Percentiles rank a stretch among this genome's conserved stretches.
phyloP scores from a whole-genome alignment of 2,113 vertebrate species.

The Xyliphius kryptos region DNA sequence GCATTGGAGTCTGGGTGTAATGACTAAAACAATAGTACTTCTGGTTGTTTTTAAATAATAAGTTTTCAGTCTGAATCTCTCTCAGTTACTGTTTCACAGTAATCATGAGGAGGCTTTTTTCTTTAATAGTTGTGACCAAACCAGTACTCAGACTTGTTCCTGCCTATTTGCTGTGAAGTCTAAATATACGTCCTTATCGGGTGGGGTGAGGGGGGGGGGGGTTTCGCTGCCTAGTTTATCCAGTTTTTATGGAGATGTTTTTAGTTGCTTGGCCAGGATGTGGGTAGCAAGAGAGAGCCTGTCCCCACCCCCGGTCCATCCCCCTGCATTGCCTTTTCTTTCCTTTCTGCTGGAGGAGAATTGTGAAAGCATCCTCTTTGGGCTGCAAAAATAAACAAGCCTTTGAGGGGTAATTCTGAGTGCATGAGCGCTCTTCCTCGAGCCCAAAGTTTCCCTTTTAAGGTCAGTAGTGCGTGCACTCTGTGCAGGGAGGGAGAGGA shows the following conservation, averaged over 20 bases:
- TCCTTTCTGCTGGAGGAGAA: conserved; percentile 29
- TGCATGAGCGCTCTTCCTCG: conserved; percentile 27
- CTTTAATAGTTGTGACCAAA: too few species aligned
- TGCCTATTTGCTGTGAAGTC: too few species aligned
- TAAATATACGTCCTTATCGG: neutral
- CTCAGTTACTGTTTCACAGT: too few species aligned
- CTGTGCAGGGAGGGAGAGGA: too few species aligned
- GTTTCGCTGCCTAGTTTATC: neutral
- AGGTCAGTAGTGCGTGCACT: conserved; percentile 36
- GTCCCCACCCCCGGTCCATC: neutral
- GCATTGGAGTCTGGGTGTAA: too few species aligned
- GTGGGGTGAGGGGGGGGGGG: neutral
- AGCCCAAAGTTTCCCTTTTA: conserved; percentile 42
- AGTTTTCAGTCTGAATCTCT: too few species aligned
- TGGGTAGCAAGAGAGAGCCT: conserved; percentile 17
- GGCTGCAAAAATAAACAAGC: conserved; percentile 27
- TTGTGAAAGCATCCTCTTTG: conserved; percentile 37
- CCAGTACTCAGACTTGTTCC: too few species aligned
- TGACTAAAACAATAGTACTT: too few species aligned
- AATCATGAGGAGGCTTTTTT: too few species aligned
- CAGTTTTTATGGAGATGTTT: conserved; percentile 30
- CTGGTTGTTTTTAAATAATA: too few species aligned
- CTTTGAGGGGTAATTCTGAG: conserved; percentile 40
- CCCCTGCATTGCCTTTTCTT: conserved; percentile 18
- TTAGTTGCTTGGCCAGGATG: conserved; percentile 21